These are phyloP conservation scores for Aphelocoma californica DNA, from an alignment of 2,797 vertebrate species.

Conservation along the genomic window DNA sequence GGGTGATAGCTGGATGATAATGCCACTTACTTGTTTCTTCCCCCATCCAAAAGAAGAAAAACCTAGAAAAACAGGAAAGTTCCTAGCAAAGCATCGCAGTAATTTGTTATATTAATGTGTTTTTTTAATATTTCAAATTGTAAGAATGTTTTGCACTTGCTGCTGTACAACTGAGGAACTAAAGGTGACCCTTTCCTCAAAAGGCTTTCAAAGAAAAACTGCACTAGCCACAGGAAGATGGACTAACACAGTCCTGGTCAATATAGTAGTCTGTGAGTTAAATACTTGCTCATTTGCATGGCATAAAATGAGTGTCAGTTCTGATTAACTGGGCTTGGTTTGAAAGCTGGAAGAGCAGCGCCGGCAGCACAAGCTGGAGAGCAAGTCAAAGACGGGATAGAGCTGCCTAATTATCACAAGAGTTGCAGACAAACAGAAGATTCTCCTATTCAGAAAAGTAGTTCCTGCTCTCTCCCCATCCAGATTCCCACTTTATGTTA, in stretches of 20 bases:
- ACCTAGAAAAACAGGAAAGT: background rate
- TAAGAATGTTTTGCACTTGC: background rate
- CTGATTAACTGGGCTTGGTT: background rate
- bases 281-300: constrained; percentile 19
- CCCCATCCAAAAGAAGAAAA: background rate
- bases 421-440: background rate
- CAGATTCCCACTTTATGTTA: background rate
- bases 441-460: background rate
- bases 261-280: background rate
- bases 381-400: background rate
- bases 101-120: background rate
- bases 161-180: background rate
- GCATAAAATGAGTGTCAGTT: background rate
- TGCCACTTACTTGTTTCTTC: background rate
- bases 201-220: background rate
- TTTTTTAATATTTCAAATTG: background rate
- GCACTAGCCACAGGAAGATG: background rate
- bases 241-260: background rate
- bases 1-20: constrained; percentile 22
- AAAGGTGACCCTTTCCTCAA: background rate
- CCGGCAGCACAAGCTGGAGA: background rate
- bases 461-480: background rate
- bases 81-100: background rate
- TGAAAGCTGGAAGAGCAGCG: background rate
- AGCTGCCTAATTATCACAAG: background rate